Evolutionary conservation across 2,888 invertebrate species (phyloP), one percentile per base, ranked within the genome.

Genomic region (Acanthosoma haemorrhoidale): DNA sequence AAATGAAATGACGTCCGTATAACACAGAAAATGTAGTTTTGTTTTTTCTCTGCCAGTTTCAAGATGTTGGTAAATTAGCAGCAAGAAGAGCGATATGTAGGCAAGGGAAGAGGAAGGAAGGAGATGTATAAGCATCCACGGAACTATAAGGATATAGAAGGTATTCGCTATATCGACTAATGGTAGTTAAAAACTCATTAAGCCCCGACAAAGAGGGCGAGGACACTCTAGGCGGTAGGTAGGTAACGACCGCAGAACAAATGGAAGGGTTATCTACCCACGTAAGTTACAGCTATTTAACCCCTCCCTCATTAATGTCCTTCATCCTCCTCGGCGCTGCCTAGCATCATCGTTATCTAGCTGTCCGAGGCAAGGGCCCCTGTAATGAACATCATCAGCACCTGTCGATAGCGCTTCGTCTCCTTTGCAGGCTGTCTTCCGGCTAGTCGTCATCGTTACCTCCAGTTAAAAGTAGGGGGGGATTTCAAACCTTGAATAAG

Each of bases 111-210:
- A 51, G n/a, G n/a, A 25, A n/a, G 51, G 25, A 51, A 25, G 29
- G 21, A 51, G 25, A 25, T 2, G 25, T 4, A 25, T 13, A 13
- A 51, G 29, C 25, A 25, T n/a, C n/a, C n/a, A n/a, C n/a, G n/a
- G n/a, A n/a, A n/a, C n/a, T n/a, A n/a, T n/a, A n/a, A n/a, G n/a
- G n/a, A n/a, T n/a, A n/a, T n/a, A n/a, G n/a, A n/a, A n/a, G n/a
- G n/a, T n/a, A n/a, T 25, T 51, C n/a, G 51, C 51, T 25, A 51
- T 51, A 51, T 51, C 51, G 25, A 25, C 4, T 25, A n/a, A 6
- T 25, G 51, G 51, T 25, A 51, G 51, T 51, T 51, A 51, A 51
- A 51, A 51, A 51, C 51, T 51, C 51, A 51, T 51, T 51, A n/a
- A n/a, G n/a, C n/a, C n/a, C n/a, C n/a, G n/a, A n/a, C n/a, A n/a